These are phyloP conservation scores for Epsilonema sp. DNA, from an alignment of 2,888 invertebrate species.

Conservation along the genomic window DNA sequence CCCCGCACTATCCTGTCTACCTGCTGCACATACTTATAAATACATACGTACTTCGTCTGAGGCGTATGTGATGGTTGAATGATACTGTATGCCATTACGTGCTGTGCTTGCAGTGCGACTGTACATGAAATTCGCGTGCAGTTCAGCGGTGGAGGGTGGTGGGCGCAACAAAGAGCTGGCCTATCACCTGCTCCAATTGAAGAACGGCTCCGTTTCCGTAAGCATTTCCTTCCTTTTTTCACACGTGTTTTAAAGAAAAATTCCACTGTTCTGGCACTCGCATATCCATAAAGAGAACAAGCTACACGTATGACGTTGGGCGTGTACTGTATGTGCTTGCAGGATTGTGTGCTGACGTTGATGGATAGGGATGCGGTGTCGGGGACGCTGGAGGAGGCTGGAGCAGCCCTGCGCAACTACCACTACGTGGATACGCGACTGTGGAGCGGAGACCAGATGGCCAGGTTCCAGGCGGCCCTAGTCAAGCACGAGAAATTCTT, in stretches of 20 bases:
- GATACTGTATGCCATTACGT: no score
- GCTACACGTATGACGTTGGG: no score
- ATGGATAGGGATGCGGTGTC: not conserved
- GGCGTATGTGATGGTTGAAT: no score
- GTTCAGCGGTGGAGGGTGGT: constrained; percentile 76
- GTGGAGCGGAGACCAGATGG: not conserved
- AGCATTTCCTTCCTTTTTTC: constrained; percentile 17
- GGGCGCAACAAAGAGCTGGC: constrained; percentile 83
- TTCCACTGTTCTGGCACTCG: no score
- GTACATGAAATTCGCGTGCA: constrained; percentile 85
- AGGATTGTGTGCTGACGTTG: no score
- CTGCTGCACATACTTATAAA: no score
- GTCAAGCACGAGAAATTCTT: constrained; percentile 86
- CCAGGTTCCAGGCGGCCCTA: constrained; percentile 56
- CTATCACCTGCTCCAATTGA: constrained; percentile 64
- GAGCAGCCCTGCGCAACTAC: not conserved
- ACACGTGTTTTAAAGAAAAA: not conserved
- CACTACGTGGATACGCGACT: not conserved
- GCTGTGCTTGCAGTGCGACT: no score
- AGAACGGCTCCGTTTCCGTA: constrained; percentile 65
- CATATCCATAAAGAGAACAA: no score
- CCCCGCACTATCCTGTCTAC: no score
- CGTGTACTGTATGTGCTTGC: no score
- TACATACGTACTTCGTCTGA: no score
- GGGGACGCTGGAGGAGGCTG: not conserved